Evolutionary conservation across 2,113 vertebrate species (phyloP), one percentile per base, ranked within the genome.

Genomic region (Emydocephalus ijimae): DNA sequence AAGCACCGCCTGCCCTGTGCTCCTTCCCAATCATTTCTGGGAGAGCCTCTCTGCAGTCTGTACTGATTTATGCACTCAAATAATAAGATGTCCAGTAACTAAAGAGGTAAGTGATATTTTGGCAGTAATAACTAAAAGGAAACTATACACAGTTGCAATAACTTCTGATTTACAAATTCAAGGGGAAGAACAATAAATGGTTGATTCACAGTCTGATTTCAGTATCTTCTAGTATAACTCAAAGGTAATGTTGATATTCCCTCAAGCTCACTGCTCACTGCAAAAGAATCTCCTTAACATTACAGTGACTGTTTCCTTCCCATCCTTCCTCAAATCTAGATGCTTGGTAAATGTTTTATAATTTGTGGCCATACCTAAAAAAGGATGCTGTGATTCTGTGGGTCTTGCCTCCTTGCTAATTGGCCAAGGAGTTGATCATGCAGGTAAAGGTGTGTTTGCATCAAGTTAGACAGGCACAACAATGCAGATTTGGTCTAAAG

Each of bases 1-100:
- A 89, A 5, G 8, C 0, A 8, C 45, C 61, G 29, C 6, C 29
- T 89, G 86, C 52, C 34, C 24, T 90, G 85, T 55, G 23, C 50
- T 48, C 45, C 14, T 20, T 23, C 93, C 90, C 52, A 90, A 3
- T 21, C 43, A 59, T 52, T 34, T 74, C 34, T 74, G 89, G 18
- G 39, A 93, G 85, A 91, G 50, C 57, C 85, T 91, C 59, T 88
- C 34, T 50, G 20, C 29, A 48, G 90, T n/a, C 9, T 39, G 23
- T 39, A 18, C 52, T 91, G 92, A 91, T 91, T 93, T 93, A 91
- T 93, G 52, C 52, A 74, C 85, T 56, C 59, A 91, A 5, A 23
- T 21, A 88, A 56, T 55, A 55, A 34, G 24, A n/a, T 93, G n/a
- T 59, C 85, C 39, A 56, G 10, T 48, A 91, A 87, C 59, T 64